These are phyloP conservation scores for Irena cyanogastra DNA, from an alignment of 2,113 vertebrate species.

Conservation along the genomic window DNA sequence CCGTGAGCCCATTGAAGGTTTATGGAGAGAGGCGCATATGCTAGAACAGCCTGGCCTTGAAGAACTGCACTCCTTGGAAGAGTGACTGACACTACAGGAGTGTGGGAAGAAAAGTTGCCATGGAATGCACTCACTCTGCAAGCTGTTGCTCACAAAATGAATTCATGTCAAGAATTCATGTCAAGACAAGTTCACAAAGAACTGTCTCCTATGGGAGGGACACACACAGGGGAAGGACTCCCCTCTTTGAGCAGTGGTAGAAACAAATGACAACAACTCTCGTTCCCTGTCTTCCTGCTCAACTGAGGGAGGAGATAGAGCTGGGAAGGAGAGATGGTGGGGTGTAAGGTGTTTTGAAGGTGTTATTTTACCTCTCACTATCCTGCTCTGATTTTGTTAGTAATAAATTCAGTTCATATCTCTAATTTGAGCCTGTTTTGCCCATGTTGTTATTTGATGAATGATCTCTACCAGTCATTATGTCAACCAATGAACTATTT, in stretches of 20 bases:
- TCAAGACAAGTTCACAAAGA: neutral
- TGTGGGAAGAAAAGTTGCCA: neutral
- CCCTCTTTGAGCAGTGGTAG: neutral
- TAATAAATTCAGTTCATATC: neutral
- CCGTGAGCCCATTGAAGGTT: neutral
- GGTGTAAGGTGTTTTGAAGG: neutral
- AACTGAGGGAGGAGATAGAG: neutral
- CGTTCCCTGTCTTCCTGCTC: neutral
- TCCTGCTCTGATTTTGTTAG: neutral
- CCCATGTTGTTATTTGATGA: neutral
- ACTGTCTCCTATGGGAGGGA: neutral
- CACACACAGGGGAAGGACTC: neutral
- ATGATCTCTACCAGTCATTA: neutral
- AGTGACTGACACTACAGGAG: neutral
- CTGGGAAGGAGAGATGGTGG: neutral
- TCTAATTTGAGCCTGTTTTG: neutral
- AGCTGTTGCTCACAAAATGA: neutral
- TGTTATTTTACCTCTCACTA: neutral
- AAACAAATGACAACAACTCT: neutral
- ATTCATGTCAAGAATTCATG: rapidly evolving
- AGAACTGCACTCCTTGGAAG: rapidly evolving
- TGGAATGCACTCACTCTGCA: rapidly evolving
- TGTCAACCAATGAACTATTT: neutral
- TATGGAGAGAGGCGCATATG: neutral
- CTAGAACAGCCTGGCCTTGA: neutral